These are phyloP conservation scores for Mnemiopsis leidyi DNA, from an alignment of 37 sponge, comb jelly and placozoan species.

Conservation along the genomic window DNA sequence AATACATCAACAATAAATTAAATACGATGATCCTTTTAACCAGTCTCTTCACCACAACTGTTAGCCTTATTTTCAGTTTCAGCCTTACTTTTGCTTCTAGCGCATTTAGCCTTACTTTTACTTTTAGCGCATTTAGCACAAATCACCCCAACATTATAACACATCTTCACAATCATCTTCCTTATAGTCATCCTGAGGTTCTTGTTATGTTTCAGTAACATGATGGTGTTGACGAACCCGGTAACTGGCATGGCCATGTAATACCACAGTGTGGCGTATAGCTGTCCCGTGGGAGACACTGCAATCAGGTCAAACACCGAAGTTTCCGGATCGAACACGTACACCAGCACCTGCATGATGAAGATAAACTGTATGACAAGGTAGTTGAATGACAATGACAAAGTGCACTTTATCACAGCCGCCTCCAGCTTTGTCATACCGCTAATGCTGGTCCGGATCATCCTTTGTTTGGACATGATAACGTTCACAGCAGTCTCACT, in stretches of 20 bases:
- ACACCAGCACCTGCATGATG: conserved; percentile 7
- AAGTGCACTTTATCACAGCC: conserved; percentile 11
- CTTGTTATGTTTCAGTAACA: conserved; percentile 15
- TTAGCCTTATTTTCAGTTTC: too few species aligned
- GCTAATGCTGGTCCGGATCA: neutral
- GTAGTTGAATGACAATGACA: conserved; percentile 29
- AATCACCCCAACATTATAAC: neutral
- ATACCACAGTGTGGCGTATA: conserved; percentile 30
- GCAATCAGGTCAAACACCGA: conserved; percentile 13
- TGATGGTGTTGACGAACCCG: conserved; percentile 23
- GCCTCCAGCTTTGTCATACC: neutral
- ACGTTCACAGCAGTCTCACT: neutral
- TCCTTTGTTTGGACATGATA: neutral
- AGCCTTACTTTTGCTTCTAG: too few species aligned
- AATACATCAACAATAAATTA: too few species aligned
- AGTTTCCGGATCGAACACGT: neutral
- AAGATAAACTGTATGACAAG: neutral
- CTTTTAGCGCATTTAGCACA: neutral
- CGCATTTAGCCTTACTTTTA: too few species aligned
- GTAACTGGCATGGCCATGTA: conserved; percentile 49
- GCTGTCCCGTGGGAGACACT: neutral
- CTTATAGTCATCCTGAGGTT: neutral
- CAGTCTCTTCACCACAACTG: too few species aligned
- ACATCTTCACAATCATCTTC: neutral
- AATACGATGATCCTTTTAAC: too few species aligned